These are phyloP conservation scores for Brevipalpus yothersi DNA, from an alignment of 1,140 invertebrate genomes.

Conservation along the genomic window DNA sequence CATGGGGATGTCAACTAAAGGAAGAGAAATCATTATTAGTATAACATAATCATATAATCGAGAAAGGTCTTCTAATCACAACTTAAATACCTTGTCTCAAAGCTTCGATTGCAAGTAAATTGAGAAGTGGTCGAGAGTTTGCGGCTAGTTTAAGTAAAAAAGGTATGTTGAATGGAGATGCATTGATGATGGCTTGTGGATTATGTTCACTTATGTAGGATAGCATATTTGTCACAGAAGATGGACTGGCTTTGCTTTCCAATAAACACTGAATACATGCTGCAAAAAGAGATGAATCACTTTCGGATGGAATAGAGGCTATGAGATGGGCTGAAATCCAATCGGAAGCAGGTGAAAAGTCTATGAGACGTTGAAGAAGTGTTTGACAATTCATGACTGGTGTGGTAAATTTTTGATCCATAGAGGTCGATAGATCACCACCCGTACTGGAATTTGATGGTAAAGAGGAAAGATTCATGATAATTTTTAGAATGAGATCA, in stretches of 20 bases:
- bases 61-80: no score
- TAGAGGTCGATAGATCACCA: background rate
- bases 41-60: no score
- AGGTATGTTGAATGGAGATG: constrained; percentile 5
- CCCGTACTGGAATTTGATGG: background rate
- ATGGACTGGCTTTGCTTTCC: background rate
- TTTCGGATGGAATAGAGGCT: constrained; percentile 2
- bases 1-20: constrained; percentile 5
- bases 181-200: constrained; percentile 7
- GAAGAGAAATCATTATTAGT: background rate
- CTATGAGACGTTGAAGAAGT: background rate
- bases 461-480: background rate
- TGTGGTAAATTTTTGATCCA: background rate
- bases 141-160: constrained; percentile 6
- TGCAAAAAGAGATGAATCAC: background rate
- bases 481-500: background rate
- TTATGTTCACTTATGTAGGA: constrained; percentile 9
- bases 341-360: constrained; percentile 6
- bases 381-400: background rate
- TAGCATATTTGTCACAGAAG: constrained; percentile 3
- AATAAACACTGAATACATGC: constrained; percentile 5
- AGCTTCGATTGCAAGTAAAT: constrained; percentile 2
- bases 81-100: constrained; percentile 1
- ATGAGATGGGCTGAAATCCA: constrained; percentile 6
- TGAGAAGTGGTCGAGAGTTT: constrained; percentile 5